Conservation (phyloP, 2,888 invertebrate species). For the Eurois occulta region DNA sequence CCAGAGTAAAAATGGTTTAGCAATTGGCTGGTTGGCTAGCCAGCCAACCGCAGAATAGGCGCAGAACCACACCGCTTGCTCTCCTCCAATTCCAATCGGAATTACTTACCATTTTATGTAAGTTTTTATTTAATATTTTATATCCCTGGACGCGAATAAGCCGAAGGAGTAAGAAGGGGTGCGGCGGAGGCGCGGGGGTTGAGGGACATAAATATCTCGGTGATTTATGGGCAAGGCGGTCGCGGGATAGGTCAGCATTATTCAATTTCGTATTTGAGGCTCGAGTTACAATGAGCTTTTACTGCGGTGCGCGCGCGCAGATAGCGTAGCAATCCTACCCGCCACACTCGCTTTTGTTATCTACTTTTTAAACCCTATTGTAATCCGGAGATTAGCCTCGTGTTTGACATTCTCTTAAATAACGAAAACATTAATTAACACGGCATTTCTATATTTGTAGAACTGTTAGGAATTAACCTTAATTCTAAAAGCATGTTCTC, state of each 20-base stretch:
- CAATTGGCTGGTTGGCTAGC: constrained; percentile 70
- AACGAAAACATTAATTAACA: constrained; percentile 69
- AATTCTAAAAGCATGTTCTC: constrained; percentile 64
- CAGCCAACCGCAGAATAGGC: constrained; percentile 84
- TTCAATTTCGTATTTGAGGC: constrained; percentile 90
- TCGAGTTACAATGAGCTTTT: constrained; percentile 90
- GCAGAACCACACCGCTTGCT: constrained; percentile 81
- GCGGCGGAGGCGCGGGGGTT: constrained; percentile 78
- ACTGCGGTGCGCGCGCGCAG: constrained; percentile 86
- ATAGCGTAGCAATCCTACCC: constrained; percentile 82
- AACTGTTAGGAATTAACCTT: constrained; percentile 63
- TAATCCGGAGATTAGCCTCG: constrained; percentile 77
- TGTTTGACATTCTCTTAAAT: constrained; percentile 73
- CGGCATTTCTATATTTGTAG: constrained; percentile 62
- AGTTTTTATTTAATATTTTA: constrained; percentile 90
- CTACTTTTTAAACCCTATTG: constrained; percentile 80
- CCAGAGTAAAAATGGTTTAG: constrained; percentile 47
- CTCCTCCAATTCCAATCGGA: constrained; percentile 86
- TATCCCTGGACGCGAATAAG: constrained; percentile 86
- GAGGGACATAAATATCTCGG: constrained; percentile 90
- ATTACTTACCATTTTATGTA: constrained; percentile 89
- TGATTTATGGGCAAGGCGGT: constrained; percentile 90
- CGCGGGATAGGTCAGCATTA: constrained; percentile 91
- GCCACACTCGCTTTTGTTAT: constrained; percentile 81
- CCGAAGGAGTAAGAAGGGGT: constrained; percentile 76